Evolutionary conservation across 2,113 vertebrate genomes (phyloP), one percentile per base, ranked within the genome.

Genomic region (Chaetodon auriga): DNA sequence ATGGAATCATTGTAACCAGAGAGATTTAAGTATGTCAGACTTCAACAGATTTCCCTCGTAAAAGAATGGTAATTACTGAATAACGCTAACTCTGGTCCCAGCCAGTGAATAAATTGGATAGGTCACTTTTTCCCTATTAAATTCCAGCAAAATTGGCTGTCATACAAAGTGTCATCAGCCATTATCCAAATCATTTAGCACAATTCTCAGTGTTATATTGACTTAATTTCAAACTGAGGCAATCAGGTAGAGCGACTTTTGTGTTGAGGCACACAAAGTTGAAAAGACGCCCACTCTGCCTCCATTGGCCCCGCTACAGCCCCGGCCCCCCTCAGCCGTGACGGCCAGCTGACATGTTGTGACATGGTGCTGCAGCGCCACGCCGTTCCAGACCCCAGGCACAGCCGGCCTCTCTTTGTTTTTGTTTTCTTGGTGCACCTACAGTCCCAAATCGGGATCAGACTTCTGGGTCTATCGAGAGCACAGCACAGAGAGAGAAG

Each of bases 311-410:
- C 65, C 55, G 43, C 74, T 70, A 2, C 1, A 23, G 80, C 81
- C 71, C 61, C 71, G 46, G 85, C 95, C 93, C 94, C 93, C 94
- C 92, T 93, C 88, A 81, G 63, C 85, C 88, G 61, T 95, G 95
- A 96, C 94, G 94, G 94, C 92, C 95, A 94, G 94, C 95, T 97
- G 96, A 96, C 93, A 93, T 96, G 94, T 96, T 96, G 95, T 97
- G 96, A 97, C 95, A 96, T 85, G 64, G 79, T 85, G 83, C 77
- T 91, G 92, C 89, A 95, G 90, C 81, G 88, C 93, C 93, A 82
- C 93, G 93, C 95, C 93, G 91, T 92, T 95, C 93, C 94, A 94
- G 95, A 95, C 94, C 94, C 92, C 91, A 55, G 89, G 80, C 78
- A 57, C 51, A 60, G 43, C 71, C 15, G 6, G 51, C 43, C 68